Evolutionary conservation across 37 sponge, comb jelly and placozoan species (phyloP), one percentile per base, ranked within the genome.

Genomic region (Aphrocallistes beatrix): DNA sequence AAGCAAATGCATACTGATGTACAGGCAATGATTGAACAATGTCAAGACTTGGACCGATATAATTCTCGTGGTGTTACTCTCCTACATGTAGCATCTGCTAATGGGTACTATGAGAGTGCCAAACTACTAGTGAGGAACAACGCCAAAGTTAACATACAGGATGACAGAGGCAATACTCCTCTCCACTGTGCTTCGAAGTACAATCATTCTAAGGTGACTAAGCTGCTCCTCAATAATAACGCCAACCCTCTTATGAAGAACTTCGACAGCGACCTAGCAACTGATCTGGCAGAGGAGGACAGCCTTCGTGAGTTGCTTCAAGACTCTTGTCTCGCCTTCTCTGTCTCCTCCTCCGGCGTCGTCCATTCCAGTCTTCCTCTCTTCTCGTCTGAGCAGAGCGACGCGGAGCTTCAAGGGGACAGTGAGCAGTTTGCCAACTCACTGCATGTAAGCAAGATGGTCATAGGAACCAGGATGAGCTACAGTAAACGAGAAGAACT

Each of bases 1-100:
- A 90, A 83, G 69, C 75, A 75, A 0, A 90, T 94, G 94, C 38
- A 89, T 39, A 84, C 48, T 13, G 89, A 86, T 17, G 69, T 94
- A 19, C 84, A 84, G 39, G 51, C 60, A 13, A 38, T 38, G 37
- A 69, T 82, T n/a, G 0, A 38, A 8, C 39, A 81, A 81, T 84
- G 86, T 0, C 8, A 36, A 25, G 84, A 91, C 42, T 75, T 91
- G 19, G 45, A 89, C 49, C 21, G 36, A 3, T 81, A 83, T 0
- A 85, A 86, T 37, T 51, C 86, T 10, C 85, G 87, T 38, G 94
- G 94, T 39, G 90, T 89, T 21, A 51, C 94, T 36, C 82, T 83
- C 90, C 86, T 92, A 25, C 94, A 94, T 51, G 87, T 91, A 40
- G 87, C 94, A 17, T 88, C 89, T 38, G 94, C 91, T 38, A 92